These are phyloP conservation scores for Lepidotrigona ventralis DNA, from an alignment of 1,140 invertebrate species.

Conservation along the genomic window DNA sequence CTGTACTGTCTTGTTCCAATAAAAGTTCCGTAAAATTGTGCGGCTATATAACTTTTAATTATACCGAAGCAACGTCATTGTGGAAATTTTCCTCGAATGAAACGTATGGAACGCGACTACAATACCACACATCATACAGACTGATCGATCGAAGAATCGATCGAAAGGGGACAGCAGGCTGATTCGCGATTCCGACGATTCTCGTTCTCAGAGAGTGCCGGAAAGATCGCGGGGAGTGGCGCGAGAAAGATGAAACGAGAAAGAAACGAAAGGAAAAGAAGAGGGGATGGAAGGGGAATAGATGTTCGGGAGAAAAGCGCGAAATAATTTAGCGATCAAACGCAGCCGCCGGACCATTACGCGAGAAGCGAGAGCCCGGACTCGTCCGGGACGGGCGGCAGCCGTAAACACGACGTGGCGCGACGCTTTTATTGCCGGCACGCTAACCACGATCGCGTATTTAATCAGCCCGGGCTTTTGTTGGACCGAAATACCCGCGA, in stretches of 20 bases:
- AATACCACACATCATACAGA: too few species aligned
- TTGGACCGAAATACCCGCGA: conserved; percentile 43
- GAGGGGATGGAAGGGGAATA: fast-evolving
- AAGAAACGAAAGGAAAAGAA: too few species aligned
- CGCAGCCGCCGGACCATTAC: conserved; percentile 16
- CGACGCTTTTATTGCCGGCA: conserved; percentile 46
- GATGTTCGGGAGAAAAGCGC: background rate
- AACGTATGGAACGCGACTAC: too few species aligned
- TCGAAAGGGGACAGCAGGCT: too few species aligned
- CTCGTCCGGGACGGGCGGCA: conserved; percentile 4
- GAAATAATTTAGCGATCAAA: conserved; percentile 45
- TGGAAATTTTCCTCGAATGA: too few species aligned
- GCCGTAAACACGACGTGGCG: conserved; percentile 45
- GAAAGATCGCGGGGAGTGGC: background rate
- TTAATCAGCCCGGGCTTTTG: conserved; percentile 53
- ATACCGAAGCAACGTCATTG: too few species aligned
- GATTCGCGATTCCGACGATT: background rate
- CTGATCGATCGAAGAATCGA: too few species aligned
- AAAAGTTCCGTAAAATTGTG: too few species aligned
- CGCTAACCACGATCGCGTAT: conserved; percentile 43
- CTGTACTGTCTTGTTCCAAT: too few species aligned
- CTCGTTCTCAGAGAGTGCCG: background rate
- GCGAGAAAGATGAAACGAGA: background rate
- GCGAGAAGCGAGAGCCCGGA: conserved; percentile 8
- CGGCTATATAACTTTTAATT: too few species aligned